Evolutionary conservation across 37 sponge, comb jelly and placozoan genomes (phyloP).

Genomic region (Halichondria panicea): DNA sequence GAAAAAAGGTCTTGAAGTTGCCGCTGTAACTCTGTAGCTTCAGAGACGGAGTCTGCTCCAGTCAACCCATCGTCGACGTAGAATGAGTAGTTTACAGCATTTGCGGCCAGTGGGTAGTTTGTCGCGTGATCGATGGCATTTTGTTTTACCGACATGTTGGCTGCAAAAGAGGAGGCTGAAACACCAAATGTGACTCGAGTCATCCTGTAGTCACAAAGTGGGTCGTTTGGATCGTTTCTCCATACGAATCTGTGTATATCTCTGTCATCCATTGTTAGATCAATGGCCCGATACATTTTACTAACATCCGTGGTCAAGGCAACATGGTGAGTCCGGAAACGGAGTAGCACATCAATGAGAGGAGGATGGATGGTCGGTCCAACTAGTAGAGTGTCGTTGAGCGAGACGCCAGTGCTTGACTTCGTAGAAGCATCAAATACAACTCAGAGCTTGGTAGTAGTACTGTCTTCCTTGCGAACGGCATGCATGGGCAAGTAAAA

Average conservation of each 20-base stretch:
- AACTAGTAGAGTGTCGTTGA: constrained; percentile 18
- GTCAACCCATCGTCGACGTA: constrained; percentile 17
- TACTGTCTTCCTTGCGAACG: constrained; percentile 18
- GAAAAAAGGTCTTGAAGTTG: constrained; percentile 3
- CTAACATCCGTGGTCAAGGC: constrained; percentile 13
- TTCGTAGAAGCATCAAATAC: constrained; percentile 32
- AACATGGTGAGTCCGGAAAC: constrained; percentile 12
- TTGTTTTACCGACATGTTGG: constrained; percentile 20
- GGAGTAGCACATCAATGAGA: constrained; percentile 20
- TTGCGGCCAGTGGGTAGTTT: not conserved
- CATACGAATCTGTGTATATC: constrained; percentile 39
- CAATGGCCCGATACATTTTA: constrained; percentile 3
- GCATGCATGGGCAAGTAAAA: constrained; percentile 15
- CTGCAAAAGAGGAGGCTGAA: constrained; percentile 15
- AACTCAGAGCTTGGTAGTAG: constrained; percentile 16
- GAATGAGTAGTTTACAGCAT: not conserved
- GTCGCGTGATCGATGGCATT: constrained; percentile 2
- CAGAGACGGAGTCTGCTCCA: constrained; percentile 10
- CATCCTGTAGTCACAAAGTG: constrained; percentile 18
- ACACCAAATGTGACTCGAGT: constrained; percentile 39
- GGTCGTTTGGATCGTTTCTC: constrained; percentile 5
- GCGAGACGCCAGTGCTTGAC: too few species aligned
- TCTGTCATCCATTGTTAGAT: too few species aligned
- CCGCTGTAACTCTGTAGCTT: not conserved
- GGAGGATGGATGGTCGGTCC: constrained; percentile 21